Evolutionary conservation across 2,113 vertebrate species (phyloP).

Genomic region (Mesitornis unicolor): DNA sequence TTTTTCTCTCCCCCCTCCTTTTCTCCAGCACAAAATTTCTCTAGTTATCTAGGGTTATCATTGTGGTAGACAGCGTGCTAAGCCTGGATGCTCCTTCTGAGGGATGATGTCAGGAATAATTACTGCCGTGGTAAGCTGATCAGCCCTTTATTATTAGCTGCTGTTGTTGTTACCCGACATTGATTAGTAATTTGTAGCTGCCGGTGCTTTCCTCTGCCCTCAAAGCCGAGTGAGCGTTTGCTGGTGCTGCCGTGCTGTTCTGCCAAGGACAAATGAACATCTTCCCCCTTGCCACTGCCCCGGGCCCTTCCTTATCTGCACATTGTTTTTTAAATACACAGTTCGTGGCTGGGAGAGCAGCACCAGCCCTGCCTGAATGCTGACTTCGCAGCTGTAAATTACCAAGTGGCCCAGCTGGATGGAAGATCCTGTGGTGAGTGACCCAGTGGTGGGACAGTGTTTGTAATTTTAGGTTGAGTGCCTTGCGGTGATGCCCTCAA

Average conservation of each 20-base stretch:
- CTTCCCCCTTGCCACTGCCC: not conserved
- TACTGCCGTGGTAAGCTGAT: slow-evolving; percentile 56
- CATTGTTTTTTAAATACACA: not conserved
- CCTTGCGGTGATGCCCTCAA: not conserved
- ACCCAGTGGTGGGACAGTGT: not conserved
- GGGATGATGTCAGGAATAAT: slow-evolving; percentile 58
- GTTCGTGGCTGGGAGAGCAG: not conserved
- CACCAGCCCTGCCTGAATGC: not conserved
- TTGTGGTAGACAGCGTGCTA: not conserved
- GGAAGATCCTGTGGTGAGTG: not conserved
- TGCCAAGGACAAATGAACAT: slow-evolving; percentile 20
- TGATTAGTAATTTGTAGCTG: slow-evolving; percentile 69
- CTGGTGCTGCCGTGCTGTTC: not conserved
- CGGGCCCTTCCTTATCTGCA: not conserved
- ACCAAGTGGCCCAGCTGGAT: not conserved
- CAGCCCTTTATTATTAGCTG: slow-evolving; percentile 64
- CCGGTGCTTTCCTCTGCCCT: slow-evolving; percentile 30
- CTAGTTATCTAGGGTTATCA: slow-evolving; percentile 53
- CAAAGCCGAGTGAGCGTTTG: not conserved
- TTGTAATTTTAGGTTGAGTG: not conserved
- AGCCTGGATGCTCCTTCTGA: slow-evolving; percentile 44
- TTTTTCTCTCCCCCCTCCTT: not conserved
- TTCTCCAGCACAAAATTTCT: not conserved
- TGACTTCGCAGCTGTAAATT: not conserved
- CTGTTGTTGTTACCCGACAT: slow-evolving; percentile 62